Conservation (phyloP, 2,113 vertebrate species). For the Parus major region DNA sequence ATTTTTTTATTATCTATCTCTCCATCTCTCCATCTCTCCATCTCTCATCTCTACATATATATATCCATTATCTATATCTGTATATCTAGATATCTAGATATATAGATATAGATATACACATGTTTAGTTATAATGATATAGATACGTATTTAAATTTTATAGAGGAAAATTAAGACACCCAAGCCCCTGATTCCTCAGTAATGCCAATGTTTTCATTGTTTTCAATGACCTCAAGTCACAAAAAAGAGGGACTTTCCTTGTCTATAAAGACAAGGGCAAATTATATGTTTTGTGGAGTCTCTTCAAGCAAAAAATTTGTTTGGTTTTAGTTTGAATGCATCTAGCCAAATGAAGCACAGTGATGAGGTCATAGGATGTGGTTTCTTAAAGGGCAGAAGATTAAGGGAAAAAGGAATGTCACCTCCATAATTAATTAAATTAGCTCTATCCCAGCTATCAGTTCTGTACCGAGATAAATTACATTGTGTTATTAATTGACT, state of each 20-base stretch:
- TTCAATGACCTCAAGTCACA: neutral
- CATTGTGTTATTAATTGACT: neutral
- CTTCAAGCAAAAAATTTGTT: neutral
- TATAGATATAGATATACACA: fast-evolving
- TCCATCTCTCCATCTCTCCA: too few species aligned
- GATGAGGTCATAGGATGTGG: neutral
- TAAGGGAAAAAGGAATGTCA: neutral
- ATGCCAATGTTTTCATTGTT: neutral
- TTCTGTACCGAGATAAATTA: neutral
- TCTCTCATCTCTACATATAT: neutral
- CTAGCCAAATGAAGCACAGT: neutral
- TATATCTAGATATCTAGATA: too few species aligned
- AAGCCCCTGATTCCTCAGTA: neutral
- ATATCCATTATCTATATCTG: neutral
- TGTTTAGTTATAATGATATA: too few species aligned
- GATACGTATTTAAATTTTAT: neutral
- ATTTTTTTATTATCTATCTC: neutral
- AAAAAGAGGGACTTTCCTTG: neutral
- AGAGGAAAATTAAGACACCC: neutral
- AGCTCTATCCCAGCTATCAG: neutral
- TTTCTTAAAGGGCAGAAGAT: neutral
- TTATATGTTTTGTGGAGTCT: fast-evolving
- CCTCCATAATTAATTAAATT: neutral
- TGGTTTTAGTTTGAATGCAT: neutral
- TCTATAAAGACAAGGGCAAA: neutral